phyloP scores from a whole-genome alignment of 2,888 invertebrate genomes.

The Drosophila limbata region DNA sequence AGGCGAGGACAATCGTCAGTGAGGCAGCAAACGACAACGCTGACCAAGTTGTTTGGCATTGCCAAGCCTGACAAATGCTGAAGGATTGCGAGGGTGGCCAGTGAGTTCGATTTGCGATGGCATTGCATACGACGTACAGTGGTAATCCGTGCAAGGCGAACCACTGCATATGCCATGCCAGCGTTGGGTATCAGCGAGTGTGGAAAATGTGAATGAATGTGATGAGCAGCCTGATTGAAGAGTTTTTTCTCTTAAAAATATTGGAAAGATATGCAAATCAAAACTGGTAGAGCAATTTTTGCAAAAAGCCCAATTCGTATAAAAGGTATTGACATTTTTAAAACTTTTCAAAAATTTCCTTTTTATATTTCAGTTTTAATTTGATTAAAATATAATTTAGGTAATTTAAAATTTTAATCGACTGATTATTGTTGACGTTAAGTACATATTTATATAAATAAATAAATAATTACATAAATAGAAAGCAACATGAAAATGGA shows the following conservation, averaged over 20 bases:
- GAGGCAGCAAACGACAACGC: conserved; percentile 54
- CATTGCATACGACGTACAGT: conserved; percentile 14
- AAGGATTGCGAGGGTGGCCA: conserved; percentile 23
- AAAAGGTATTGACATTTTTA: background rate
- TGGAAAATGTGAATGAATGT: too few relatives aligned
- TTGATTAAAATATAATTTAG: too few relatives aligned
- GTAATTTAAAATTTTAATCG: too few relatives aligned
- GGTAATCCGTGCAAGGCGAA: conserved; percentile 4
- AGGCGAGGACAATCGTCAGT: conserved; percentile 44
- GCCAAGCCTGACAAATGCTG: conserved; percentile 59
- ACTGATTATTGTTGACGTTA: too few relatives aligned
- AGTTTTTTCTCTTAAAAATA: too few relatives aligned
- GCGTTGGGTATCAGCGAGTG: too few relatives aligned
- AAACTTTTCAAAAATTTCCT: background rate
- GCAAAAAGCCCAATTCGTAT: too few relatives aligned
- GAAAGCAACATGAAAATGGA: background rate
- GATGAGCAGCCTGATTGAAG: too few relatives aligned
- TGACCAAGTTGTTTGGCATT: conserved; percentile 63
- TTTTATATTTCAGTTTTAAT: background rate
- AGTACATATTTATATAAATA: too few relatives aligned
- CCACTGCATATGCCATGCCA: background rate
- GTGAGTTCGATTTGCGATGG: conserved; percentile 18
- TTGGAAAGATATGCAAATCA: too few relatives aligned
- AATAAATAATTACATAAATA: too few relatives aligned
- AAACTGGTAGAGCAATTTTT: too few relatives aligned